Conservation (phyloP, 2,113 vertebrate genomes). For the Agelaius phoeniceus region DNA sequence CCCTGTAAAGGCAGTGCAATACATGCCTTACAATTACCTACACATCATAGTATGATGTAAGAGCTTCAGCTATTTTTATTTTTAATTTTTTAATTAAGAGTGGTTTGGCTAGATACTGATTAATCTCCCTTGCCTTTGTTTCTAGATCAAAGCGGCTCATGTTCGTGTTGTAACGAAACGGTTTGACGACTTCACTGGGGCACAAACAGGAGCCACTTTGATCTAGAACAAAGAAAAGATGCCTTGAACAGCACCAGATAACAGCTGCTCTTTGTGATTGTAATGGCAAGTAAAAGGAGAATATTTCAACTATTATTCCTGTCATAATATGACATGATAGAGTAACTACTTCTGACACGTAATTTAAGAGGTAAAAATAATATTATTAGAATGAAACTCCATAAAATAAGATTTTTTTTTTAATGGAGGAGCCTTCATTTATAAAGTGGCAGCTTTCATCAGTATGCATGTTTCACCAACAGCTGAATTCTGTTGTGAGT, state of each 20-base stretch:
- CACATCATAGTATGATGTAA: neutral
- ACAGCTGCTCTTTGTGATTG: conserved; percentile 37
- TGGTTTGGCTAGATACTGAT: neutral
- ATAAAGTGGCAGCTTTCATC: neutral
- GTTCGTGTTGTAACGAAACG: neutral
- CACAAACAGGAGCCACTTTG: conserved; percentile 24
- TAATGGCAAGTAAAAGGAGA: conserved; percentile 49
- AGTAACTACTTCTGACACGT: conserved; percentile 30
- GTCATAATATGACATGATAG: conserved; percentile 59
- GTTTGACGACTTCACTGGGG: neutral
- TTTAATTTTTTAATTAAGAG: conserved; percentile 21
- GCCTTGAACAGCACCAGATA: conserved; percentile 2
- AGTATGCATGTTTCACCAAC: neutral
- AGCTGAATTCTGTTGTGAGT: neutral
- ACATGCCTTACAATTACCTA: neutral
- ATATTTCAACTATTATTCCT: conserved; percentile 39
- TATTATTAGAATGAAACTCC: neutral
- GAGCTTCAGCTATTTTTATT: neutral
- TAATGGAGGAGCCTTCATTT: neutral
- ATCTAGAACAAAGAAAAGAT: conserved; percentile 9
- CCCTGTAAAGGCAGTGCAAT: neutral
- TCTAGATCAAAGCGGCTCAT: conserved; percentile 25
- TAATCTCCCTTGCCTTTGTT: neutral
- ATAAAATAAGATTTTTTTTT: neutral
- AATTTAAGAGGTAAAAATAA: conserved; percentile 32